Percentiles rank a stretch among this genome's conserved stretches.
Conservation (phyloP, 2,888 invertebrate species). For the Anthophora plumipes region DNA sequence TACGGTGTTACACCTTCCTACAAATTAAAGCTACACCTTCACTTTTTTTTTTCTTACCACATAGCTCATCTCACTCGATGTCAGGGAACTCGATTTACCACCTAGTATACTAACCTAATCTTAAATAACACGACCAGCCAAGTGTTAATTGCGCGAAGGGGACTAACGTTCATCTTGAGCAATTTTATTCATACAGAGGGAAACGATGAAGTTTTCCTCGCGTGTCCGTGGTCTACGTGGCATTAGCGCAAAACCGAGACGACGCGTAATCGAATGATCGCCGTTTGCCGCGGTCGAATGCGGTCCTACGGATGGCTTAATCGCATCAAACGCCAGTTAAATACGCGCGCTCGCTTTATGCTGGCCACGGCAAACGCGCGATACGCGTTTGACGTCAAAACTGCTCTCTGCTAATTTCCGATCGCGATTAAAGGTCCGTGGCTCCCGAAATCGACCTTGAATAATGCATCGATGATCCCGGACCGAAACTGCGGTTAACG, state of each 20-base stretch:
- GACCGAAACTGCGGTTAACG: constrained; percentile 1
- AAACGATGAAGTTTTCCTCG: constrained; percentile 24
- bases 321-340: constrained; percentile 48
- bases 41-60: background rate
- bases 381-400: constrained; percentile 48
- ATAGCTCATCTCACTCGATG: background rate
- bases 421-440: constrained; percentile 35
- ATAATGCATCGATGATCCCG: constrained; percentile 27
- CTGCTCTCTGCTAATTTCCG: constrained; percentile 32
- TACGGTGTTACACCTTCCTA: constrained; percentile 7
- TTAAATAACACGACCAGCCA: background rate
- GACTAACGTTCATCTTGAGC: constrained; percentile 26
- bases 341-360: constrained; percentile 42
- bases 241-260: constrained; percentile 34
- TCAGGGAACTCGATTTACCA: background rate
- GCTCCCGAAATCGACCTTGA: constrained; percentile 33
- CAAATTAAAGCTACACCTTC: background rate
- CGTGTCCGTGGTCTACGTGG: background rate
- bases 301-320: constrained; percentile 47
- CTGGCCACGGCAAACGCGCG: constrained; percentile 24
- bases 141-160: constrained; percentile 75
- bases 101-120: too few relatives aligned
- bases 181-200: constrained; percentile 3
- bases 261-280: constrained; percentile 50
- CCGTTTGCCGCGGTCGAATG: constrained; percentile 41